Conservation (phyloP, 2,888 invertebrate species). For the Hofmannophila pseudospretella region DNA sequence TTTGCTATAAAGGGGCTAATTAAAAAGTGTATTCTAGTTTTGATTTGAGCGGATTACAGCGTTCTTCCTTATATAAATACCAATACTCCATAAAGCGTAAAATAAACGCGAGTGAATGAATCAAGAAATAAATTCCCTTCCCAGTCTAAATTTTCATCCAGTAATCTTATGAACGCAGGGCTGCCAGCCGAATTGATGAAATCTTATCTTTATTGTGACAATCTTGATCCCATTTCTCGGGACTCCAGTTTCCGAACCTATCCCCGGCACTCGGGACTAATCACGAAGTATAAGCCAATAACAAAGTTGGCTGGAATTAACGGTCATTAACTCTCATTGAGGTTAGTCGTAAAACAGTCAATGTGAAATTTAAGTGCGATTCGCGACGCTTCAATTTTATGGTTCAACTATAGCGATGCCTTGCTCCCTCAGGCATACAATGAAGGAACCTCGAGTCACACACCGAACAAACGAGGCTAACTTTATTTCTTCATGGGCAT, state of each 20-base stretch:
- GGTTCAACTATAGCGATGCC: too few relatives aligned
- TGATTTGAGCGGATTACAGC: too few relatives aligned
- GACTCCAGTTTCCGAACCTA: background rate
- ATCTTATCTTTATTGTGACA: slow-evolving; percentile 15
- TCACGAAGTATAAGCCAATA: slow-evolving; percentile 13
- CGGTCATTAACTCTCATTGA: slow-evolving; percentile 11
- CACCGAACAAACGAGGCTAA: too few relatives aligned
- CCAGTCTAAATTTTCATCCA: slow-evolving; percentile 7
- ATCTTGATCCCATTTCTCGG: slow-evolving; percentile 5
- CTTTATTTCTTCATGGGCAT: too few relatives aligned
- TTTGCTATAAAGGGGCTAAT: too few relatives aligned
- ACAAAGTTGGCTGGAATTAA: slow-evolving; percentile 6
- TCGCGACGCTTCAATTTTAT: slow-evolving; percentile 1
- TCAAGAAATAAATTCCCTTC: slow-evolving; percentile 8
- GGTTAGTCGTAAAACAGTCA: slow-evolving; percentile 5
- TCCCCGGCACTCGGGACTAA: slow-evolving; percentile 1
- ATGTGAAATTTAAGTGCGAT: slow-evolving; percentile 7
- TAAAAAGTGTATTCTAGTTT: too few relatives aligned
- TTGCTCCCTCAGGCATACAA: too few relatives aligned
- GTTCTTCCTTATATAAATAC: too few relatives aligned
- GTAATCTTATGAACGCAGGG: slow-evolving; percentile 6
- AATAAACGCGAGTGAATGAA: too few relatives aligned
- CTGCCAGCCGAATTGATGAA: slow-evolving; percentile 9
- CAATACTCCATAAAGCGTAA: too few relatives aligned
- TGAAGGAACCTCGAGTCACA: too few relatives aligned